Base-by-base conservation (phyloP, 2,888 invertebrate genomes). In the Ormyrus thymus region DNA sequence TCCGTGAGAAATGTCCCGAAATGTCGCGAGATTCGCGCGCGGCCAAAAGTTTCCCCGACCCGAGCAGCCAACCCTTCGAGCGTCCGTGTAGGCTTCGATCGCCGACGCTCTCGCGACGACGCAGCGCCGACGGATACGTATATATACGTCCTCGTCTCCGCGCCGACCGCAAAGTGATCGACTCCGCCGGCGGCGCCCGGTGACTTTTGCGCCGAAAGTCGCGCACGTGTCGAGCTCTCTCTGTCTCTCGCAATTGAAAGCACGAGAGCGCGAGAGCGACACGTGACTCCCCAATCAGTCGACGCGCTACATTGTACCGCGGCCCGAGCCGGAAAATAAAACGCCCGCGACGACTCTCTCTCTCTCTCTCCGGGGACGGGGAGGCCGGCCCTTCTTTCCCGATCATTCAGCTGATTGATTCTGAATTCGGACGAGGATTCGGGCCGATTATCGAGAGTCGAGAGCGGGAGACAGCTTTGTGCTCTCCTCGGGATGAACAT, bases 261-360 rank as follows among this genome's bases (percentile, higher is more conserved):
- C 29, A 29, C 29, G 29, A 29, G 29, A 29, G 29, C 29, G 29
- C 29, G 29, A 29, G 29, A 81, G 83, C 83, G 88, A 74, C 89
- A 89, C 89, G 89, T 87, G 89, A 86, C 89, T 29, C 84, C 82
- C 86, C 87, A 87, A 89, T 89, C 87, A 87, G 83, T 83, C 84
- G 82, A 83, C 29, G 29, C 29, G 29, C 29, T 4, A 29, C 83
- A 87, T 87, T 85, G 86, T 86, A 77, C 82, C 76, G 0, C 29
- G 29, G 29, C 0, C 29, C 53, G 78, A 76, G 76, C 29, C 29
- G 79, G 69, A 69, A 65, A 62, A 76, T 15, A 15, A 68, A 51
- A 59, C 29, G 53, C 11, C 48, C 15, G 13, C 50, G 29, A 29
- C 29, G 29, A 29, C 29, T 29, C 29, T 29, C 29, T 29, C 29